Base-by-base conservation (phyloP, 2,888 invertebrate genomes). In the Caenorhabditis virilis region DNA sequence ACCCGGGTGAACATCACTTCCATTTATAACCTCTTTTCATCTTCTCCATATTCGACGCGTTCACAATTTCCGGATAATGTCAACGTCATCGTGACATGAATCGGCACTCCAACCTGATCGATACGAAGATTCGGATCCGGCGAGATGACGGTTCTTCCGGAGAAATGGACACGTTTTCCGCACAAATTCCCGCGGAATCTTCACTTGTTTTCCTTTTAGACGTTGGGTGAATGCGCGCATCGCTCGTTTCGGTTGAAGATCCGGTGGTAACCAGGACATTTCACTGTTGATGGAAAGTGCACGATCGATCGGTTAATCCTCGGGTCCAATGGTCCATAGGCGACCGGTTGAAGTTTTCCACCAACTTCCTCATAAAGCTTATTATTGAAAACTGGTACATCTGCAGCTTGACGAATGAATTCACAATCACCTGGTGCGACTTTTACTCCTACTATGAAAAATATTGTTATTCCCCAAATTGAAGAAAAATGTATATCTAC, bases 91-190 rank as follows among this genome's bases (percentile, higher is more conserved):
- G 97, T 97, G 53, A 99, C 91, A 83, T 93, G 90, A 38, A 91
- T 89, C 0, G 98, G 98, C 0, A 98, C 94, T 6, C 95, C 97
- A 22, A 98, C 93, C 88, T 97, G 93, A 84, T 98, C 93, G 73
- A 98, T 97, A 85, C 92, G 90, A 63, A 98, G 87, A 86, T 98
- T 97, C 1, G 98, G 98, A 86, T 98, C 97, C 0, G 98, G 98
- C 1, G 97, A 97, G 77, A 98, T 99, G 13, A 83, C 98, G 46
- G 97, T 97, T 78, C 98, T 88, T 52, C 93, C 92, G 54, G 95
- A 94, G 86, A 94, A 98, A 85, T 98, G 95, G 1, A 97, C 97
- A 78, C 97, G 89, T 85, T 98, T 98, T 41, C 98, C 98, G 0
- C 94, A 95, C 48, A 98, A 87, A 86, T 98, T 97, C 9, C 95